phyloP scores from a whole-genome alignment of 2,113 vertebrate species.

The Seriola aureovittata region DNA sequence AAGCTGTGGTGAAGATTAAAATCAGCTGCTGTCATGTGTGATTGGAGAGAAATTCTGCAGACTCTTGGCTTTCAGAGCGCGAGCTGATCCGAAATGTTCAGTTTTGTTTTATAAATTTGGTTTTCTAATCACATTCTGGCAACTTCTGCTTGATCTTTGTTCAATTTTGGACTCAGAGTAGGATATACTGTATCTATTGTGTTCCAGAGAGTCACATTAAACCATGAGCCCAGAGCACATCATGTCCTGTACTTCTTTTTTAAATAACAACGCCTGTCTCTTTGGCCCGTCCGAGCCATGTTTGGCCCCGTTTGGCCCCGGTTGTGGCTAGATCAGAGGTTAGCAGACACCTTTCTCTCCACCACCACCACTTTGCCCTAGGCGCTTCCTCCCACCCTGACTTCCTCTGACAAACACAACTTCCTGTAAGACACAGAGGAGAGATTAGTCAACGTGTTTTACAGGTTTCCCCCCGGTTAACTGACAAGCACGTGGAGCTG shows the following conservation, averaged over 20 bases:
- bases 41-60: background rate
- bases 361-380: conserved; percentile 39
- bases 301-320: background rate
- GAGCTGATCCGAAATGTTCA: background rate
- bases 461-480: conserved; percentile 64
- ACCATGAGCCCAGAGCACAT: background rate
- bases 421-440: conserved; percentile 71
- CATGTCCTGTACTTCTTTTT: background rate
- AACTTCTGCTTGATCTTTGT: background rate
- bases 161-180: background rate
- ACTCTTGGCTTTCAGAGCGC: background rate
- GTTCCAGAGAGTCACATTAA: background rate
- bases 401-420: conserved; percentile 74
- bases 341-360: conserved; percentile 69
- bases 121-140: background rate
- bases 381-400: conserved; percentile 65
- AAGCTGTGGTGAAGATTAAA: conserved; percentile 19
- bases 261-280: conserved; percentile 5
- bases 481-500: conserved; percentile 44
- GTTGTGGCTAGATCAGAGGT: conserved; percentile 65
- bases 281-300: background rate
- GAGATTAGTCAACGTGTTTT: conserved; percentile 70
- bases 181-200: background rate
- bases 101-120: background rate
- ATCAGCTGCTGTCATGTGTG: conserved; percentile 22